phyloP scores from a whole-genome alignment of 2,797 vertebrate species.

The Neomorphus geoffroyi region DNA sequence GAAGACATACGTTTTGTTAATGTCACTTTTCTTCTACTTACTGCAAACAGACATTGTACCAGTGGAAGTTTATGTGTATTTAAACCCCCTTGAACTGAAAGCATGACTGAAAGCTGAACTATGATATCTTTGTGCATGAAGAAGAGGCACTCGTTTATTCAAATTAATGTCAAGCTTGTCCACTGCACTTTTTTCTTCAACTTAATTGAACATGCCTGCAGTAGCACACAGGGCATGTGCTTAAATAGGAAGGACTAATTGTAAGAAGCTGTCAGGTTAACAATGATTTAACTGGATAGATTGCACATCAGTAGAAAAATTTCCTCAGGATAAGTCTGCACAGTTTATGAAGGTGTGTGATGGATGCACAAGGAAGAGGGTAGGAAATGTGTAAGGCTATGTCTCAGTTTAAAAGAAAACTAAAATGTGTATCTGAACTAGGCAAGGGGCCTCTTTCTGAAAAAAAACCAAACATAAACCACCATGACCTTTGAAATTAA shows the following conservation, averaged over 20 bases:
- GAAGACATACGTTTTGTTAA: not conserved
- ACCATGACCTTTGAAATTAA: no score
- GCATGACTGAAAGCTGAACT: not conserved
- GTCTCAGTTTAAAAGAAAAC: no score
- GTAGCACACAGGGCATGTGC: not conserved
- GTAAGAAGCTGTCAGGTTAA: slow-evolving; percentile 50
- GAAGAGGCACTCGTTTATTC: slow-evolving; percentile 47
- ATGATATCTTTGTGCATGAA: slow-evolving; percentile 21
- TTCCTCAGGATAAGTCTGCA: not conserved
- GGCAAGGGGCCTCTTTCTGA: no score
- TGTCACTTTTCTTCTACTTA: not conserved
- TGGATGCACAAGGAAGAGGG: not conserved
- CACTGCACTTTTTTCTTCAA: slow-evolving; percentile 8
- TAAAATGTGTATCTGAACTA: no score
- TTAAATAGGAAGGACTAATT: slow-evolving; percentile 40
- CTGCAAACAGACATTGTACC: not conserved
- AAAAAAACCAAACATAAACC: no score
- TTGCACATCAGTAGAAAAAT: slow-evolving; percentile 8
- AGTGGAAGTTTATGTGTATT: not conserved
- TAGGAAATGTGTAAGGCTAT: not conserved
- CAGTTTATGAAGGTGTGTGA: not conserved
- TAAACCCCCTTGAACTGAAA: slow-evolving; percentile 6
- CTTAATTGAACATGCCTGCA: slow-evolving; percentile 23
- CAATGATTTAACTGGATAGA: slow-evolving; percentile 37
- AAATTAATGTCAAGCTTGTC: slow-evolving; percentile 44